A percentile compares a stretch with the other conserved stretches of the same genome.
Conservation (phyloP, 2,113 vertebrate genomes). For the Raphicerus campestris region DNA sequence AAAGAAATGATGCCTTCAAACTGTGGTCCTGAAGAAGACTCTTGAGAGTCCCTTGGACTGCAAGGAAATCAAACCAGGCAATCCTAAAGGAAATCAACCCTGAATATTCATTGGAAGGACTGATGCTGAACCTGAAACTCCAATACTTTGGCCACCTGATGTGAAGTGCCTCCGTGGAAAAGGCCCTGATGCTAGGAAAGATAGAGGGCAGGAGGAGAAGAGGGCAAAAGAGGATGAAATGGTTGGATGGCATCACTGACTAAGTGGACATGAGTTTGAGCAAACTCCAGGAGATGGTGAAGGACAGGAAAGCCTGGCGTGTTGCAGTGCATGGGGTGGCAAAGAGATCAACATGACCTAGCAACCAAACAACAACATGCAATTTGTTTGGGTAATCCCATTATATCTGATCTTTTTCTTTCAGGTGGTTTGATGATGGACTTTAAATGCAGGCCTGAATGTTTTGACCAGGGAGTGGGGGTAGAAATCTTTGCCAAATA, state of each 20-base stretch:
- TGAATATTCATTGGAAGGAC: not conserved
- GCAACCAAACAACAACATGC: not conserved
- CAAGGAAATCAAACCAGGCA: not conserved
- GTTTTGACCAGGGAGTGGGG: not conserved
- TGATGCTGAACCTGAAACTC: not conserved
- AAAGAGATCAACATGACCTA: not conserved
- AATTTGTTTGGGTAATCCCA: not conserved
- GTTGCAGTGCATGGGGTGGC: not conserved
- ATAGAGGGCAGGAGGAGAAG: not conserved
- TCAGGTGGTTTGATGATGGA: not conserved
- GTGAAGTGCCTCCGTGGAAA: not conserved
- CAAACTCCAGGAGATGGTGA: not conserved
- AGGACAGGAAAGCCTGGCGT: not conserved
- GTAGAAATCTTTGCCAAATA: not conserved
- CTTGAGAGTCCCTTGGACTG: not conserved
- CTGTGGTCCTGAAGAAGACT: not conserved
- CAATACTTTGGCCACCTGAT: not conserved
- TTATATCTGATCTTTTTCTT: not conserved
- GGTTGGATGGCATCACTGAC: not conserved
- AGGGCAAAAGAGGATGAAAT: not conserved
- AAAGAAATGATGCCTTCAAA: not conserved
- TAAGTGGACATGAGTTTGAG: not conserved
- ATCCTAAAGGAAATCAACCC: not conserved
- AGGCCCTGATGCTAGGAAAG: not conserved
- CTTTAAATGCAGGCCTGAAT: not conserved